Conservation (phyloP, 1,140 invertebrate genomes). For the Mesaphorura yosii region DNA sequence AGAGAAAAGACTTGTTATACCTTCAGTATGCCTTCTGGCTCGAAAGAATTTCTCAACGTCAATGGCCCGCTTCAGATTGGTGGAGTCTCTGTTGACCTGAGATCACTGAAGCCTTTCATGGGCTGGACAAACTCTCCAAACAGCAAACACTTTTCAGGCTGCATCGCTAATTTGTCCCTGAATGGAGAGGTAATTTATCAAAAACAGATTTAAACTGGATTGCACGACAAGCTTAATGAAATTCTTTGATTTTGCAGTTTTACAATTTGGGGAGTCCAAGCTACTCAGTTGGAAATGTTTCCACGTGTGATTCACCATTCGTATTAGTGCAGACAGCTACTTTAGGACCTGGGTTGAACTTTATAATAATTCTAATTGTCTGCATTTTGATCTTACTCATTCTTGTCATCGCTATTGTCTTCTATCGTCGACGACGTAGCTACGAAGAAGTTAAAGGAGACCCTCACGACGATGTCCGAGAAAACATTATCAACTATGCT, state of each 20-base stretch:
- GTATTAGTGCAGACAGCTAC: constrained; percentile 57
- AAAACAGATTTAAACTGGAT: background rate
- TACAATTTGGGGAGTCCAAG: constrained; percentile 65
- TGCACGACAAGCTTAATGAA: background rate
- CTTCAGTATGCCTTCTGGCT: constrained; percentile 49
- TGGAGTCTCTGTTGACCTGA: constrained; percentile 54
- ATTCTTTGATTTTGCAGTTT: constrained; percentile 39
- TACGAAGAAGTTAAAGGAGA: constrained; percentile 77
- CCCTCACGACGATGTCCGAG: constrained; percentile 81
- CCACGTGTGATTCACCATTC: constrained; percentile 54
- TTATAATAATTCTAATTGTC: constrained; percentile 67
- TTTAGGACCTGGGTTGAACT: constrained; percentile 69
- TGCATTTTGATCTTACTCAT: constrained; percentile 66
- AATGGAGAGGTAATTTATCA: constrained; percentile 49
- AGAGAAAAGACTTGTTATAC: constrained; percentile 18
- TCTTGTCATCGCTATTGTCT: constrained; percentile 70
- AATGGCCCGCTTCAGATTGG: constrained; percentile 80
- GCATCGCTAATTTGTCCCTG: constrained; percentile 71
- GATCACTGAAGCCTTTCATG: constrained; percentile 41
- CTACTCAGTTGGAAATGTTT: constrained; percentile 45
- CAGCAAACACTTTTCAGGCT: constrained; percentile 60
- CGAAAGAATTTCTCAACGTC: constrained; percentile 62
- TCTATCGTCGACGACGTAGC: constrained; percentile 60
- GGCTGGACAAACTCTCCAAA: constrained; percentile 55
- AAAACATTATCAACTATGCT: constrained; percentile 94